These are phyloP conservation scores for Megaceryle maxima DNA, from an alignment of 2,113 vertebrate species.

Conservation along the genomic window DNA sequence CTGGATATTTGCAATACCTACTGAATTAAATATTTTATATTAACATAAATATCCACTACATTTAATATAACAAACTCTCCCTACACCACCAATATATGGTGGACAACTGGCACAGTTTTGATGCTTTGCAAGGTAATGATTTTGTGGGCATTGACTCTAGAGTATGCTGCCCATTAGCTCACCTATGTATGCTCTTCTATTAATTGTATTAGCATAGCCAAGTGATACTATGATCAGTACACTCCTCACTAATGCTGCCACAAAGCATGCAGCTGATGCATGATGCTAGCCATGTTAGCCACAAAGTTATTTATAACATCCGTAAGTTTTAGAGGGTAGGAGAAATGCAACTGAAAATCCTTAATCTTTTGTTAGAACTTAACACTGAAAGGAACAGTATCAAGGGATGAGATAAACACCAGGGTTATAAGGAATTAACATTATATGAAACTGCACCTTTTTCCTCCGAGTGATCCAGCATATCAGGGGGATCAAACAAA, in stretches of 20 bases:
- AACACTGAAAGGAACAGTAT: not conserved
- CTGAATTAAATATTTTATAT: not conserved
- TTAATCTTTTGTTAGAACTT: not conserved
- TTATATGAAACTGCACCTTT: not conserved
- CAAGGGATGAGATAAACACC: not conserved
- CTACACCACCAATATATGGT: not conserved
- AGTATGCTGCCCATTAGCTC: not conserved
- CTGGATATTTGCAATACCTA: not conserved
- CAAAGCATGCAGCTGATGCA: not conserved
- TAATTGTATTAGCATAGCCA: not conserved
- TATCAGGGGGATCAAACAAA: not conserved
- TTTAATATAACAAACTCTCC: not conserved
- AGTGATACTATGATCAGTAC: not conserved
- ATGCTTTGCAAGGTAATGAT: not conserved
- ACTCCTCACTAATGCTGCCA: not conserved
- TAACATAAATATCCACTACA: not conserved
- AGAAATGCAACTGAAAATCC: not conserved
- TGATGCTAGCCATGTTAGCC: not conserved
- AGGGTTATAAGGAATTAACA: not conserved
- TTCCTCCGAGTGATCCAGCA: not conserved
- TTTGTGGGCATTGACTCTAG: not conserved
- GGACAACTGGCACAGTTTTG: not conserved
- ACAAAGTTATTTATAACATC: not conserved
- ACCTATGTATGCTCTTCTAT: not conserved
- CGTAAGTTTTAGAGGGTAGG: not conserved